Base-by-base conservation (phyloP, 2,888 invertebrate genomes). In the Unio delphinus region DNA sequence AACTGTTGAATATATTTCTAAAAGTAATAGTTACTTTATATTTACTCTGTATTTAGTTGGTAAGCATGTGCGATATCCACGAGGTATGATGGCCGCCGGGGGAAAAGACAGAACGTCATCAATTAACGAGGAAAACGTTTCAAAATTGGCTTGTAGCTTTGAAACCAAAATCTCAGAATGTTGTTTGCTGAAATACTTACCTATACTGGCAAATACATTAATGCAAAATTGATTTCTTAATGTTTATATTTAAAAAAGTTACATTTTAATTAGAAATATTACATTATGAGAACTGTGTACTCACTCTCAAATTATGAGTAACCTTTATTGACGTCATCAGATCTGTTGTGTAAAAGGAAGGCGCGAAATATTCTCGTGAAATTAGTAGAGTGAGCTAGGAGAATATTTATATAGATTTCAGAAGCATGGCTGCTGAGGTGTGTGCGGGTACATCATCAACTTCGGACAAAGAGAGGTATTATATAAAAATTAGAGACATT, bases 51-150 rank as follows among this genome's bases (percentile, higher is more conserved):
- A 45, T 45, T 45, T 15, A 45, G 45, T 45, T 45, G 45, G 45
- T 15, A 45, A 45, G 45, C 45, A 45, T 45, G 45, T 68, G 72
- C 30, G 30, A n/a, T 68, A 70, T 81, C 85, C 86, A 85, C 86
- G 86, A 85, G 86, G 86, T 83, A 76, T 73, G 76, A 85, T 84
- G 85, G 84, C 85, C 80, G 84, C 83, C 80, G 74, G 71, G 69
- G 78, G 79, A 85, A 83, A 83, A 80, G 80, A 74, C 70, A 45
- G 74, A 80, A 82, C 83, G 84, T 84, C 77, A 80, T 68, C 54
- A 68, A 55, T 68, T 65, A 63, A 28, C 23, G 68, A 26, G 58
- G 58, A 65, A 18, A 45, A 23, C 55, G n/a, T 20, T 3, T 0
- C 45, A 45, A 45, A 45, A 45, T 15, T 60, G 66, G 4, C 34